Percentiles rank a stretch among this genome's conserved stretches.
Evolutionary conservation across 1,140 invertebrate genomes (phyloP).

Genomic region (Conus betulinus): DNA sequence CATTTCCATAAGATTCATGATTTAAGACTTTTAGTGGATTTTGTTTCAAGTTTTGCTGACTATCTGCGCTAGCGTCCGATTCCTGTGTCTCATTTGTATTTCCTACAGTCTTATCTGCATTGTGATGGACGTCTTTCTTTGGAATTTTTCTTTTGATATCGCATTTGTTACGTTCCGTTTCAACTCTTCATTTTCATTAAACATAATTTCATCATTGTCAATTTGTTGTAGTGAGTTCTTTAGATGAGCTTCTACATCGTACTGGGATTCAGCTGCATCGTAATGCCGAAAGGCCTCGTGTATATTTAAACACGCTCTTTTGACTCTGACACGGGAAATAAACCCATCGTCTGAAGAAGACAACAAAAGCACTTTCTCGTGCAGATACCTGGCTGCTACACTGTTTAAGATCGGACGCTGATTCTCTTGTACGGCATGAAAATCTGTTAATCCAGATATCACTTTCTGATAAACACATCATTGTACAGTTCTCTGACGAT

Average conservation of each 20-base stretch:
- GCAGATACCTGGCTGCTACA: not conserved
- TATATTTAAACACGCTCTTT: not conserved
- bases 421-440: not conserved
- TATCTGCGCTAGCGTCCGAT: too few species aligned
- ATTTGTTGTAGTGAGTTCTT: not conserved
- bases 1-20: not conserved
- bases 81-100: not conserved
- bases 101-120: not conserved
- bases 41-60: too few species aligned
- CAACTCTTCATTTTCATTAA: not conserved
- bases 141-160: not conserved
- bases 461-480: not conserved
- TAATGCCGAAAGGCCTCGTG: not conserved
- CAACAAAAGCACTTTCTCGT: not conserved
- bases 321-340: not conserved
- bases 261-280: not conserved
- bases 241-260: not conserved
- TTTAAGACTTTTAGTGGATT: too few species aligned
- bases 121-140: not conserved
- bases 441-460: too few species aligned
- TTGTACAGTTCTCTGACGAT: not conserved
- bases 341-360: conserved; percentile 6
- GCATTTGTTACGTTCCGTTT: not conserved
- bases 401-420: not conserved
- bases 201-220: not conserved